Evolutionary conservation across 2,797 vertebrate genomes (phyloP).

Genomic region (Labroides dimidiatus): DNA sequence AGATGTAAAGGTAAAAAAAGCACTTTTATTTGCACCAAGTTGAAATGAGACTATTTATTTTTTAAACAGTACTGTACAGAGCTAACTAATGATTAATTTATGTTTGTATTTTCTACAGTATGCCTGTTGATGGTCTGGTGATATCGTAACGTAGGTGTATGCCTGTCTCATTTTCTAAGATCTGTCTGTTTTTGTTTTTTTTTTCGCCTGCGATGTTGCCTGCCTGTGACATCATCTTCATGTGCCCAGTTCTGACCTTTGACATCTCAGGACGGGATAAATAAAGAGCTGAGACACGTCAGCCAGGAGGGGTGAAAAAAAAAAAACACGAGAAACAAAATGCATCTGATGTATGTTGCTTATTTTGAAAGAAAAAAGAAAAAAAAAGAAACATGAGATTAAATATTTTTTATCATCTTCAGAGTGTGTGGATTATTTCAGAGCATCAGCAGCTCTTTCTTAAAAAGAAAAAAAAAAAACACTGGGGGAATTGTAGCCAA

Average conservation of each 20-base stretch:
- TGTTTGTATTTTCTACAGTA: slow-evolving; percentile 80
- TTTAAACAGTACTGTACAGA: slow-evolving; percentile 78
- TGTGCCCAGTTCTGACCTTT: slow-evolving; percentile 62
- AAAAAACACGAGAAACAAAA: slow-evolving; percentile 63
- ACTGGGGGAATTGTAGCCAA: not conserved
- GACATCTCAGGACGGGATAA: slow-evolving; percentile 45
- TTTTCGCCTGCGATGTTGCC: slow-evolving; percentile 76
- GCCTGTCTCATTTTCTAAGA: slow-evolving; percentile 77
- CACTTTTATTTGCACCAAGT: slow-evolving; percentile 81
- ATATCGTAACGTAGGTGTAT: slow-evolving; percentile 76
- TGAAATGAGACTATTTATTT: slow-evolving; percentile 78
- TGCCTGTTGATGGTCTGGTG: slow-evolving; percentile 79
- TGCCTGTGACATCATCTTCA: slow-evolving; percentile 79
- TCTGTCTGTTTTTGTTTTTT: slow-evolving; percentile 52
- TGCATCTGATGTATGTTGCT: slow-evolving; percentile 78
- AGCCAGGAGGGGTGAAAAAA: slow-evolving; percentile 26
- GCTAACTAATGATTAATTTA: slow-evolving; percentile 65
- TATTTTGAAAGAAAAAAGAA: slow-evolving; percentile 70
- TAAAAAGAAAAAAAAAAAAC: no score
- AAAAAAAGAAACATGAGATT: slow-evolving; percentile 64
- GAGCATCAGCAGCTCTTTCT: not conserved
- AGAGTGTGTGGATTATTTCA: slow-evolving; percentile 35
- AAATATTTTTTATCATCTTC: slow-evolving; percentile 84
- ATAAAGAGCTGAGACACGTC: slow-evolving; percentile 24
- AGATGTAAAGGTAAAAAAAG: slow-evolving; percentile 57